Conservation (phyloP, 37 sponge, comb jelly and placozoan species). For the Spongilla lacustris region DNA sequence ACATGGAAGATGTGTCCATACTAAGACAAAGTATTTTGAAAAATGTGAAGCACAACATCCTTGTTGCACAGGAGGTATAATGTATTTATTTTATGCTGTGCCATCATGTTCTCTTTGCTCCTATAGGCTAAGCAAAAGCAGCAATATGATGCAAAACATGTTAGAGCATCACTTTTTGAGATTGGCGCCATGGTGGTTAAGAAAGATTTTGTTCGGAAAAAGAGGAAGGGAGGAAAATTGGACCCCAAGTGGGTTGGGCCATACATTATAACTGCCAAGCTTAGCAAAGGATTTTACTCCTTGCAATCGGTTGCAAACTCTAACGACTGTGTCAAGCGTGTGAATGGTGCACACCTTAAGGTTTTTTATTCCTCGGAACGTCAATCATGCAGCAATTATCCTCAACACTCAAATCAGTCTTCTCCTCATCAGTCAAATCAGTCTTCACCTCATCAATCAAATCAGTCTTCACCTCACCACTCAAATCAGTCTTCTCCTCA, state of each 20-base stretch:
- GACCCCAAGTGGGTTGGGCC: neutral
- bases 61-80: slow-evolving; percentile 1
- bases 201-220: too few relatives aligned
- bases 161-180: neutral
- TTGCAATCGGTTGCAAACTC: neutral
- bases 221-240: neutral
- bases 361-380: too few relatives aligned
- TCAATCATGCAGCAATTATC: too few relatives aligned
- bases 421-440: too few relatives aligned
- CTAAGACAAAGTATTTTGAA: slow-evolving; percentile 1
- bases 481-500: too few relatives aligned
- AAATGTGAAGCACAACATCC: neutral
- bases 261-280: neutral
- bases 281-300: neutral
- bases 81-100: neutral
- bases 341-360: too few relatives aligned
- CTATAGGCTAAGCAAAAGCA: slow-evolving; percentile 1
- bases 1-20: slow-evolving; percentile 1
- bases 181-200: too few relatives aligned
- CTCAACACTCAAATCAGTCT: too few relatives aligned
- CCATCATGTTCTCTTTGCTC: neutral
- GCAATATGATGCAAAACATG: slow-evolving; percentile 1
- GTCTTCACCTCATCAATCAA: too few relatives aligned
- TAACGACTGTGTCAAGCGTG: too few relatives aligned
- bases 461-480: too few relatives aligned